A percentile compares a stretch with the other conserved stretches of the same genome.
phyloP scores from a whole-genome alignment of 2,797 vertebrate genomes.

The Setipinna tenuifilis region DNA sequence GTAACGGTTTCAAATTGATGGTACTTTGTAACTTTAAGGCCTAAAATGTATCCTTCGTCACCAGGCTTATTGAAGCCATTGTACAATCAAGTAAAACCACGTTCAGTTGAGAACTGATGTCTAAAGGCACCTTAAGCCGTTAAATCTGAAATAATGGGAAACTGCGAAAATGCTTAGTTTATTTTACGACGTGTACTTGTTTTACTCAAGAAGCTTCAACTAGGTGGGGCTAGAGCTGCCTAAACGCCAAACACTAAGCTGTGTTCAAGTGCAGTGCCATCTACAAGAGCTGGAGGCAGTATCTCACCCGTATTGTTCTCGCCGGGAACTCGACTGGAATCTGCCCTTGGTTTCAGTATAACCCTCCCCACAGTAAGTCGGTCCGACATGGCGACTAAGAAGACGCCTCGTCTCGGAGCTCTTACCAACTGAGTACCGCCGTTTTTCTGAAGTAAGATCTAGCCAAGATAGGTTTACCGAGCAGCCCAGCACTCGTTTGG shows the following conservation, averaged over 20 bases:
- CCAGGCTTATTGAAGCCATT: no score
- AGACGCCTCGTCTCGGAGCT: slow-evolving; percentile 28
- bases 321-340: slow-evolving; percentile 21
- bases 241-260: not conserved
- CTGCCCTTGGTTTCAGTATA: slow-evolving; percentile 30
- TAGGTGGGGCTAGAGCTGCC: slow-evolving; percentile 32
- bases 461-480: not conserved
- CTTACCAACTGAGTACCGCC: slow-evolving; percentile 5
- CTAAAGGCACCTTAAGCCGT: no score
- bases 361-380: slow-evolving; percentile 36
- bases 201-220: not conserved
- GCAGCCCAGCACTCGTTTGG: not conserved
- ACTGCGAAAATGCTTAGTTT: no score
- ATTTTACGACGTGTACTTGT: no score
- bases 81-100: no score
- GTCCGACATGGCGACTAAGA: slow-evolving; percentile 49
- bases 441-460: not conserved
- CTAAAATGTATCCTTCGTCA: no score
- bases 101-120: no score
- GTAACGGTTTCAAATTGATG: no score
- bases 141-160: no score
- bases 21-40: no score
- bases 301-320: slow-evolving; percentile 24
- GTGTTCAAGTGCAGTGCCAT: slow-evolving; percentile 29
- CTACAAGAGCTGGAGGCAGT: slow-evolving; percentile 37